phyloP scores from a whole-genome alignment of 1,140 invertebrate species.

The Armadillidium nasatum region DNA sequence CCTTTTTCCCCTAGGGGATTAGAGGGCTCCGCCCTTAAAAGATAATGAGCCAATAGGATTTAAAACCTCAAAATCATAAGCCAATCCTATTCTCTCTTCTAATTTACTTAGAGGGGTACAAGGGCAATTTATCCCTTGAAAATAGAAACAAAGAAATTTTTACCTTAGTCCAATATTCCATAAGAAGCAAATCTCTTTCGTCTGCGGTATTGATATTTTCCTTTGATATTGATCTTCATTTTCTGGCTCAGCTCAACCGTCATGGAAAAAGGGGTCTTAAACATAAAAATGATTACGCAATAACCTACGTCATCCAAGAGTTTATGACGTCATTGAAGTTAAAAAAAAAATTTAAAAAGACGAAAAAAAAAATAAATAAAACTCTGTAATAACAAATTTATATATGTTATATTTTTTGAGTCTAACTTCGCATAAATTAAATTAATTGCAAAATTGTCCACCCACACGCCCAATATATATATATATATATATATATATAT shows the following conservation, averaged over 20 bases:
- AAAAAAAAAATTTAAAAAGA: no score
- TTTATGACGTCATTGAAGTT: background rate
- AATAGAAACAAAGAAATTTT: background rate
- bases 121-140: background rate
- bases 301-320: background rate
- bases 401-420: no score
- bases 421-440: no score
- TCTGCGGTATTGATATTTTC: background rate
- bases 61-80: no score
- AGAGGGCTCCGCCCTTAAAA: background rate
- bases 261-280: background rate
- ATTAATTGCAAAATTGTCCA: no score
- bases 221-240: slow-evolving; percentile 8
- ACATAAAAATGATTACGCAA: background rate
- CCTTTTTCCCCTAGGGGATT: background rate
- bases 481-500: no score
- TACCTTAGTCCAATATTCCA: background rate
- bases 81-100: background rate
- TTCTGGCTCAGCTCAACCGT: background rate
- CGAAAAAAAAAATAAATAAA: no score
- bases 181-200: background rate
- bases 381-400: no score
- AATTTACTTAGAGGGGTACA: background rate
- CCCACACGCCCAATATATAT: no score
- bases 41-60: background rate